A percentile compares a stretch with the other conserved stretches of the same genome.
phyloP scores from a whole-genome alignment of 2,113 vertebrate species.

The Arothron firmamentum region DNA sequence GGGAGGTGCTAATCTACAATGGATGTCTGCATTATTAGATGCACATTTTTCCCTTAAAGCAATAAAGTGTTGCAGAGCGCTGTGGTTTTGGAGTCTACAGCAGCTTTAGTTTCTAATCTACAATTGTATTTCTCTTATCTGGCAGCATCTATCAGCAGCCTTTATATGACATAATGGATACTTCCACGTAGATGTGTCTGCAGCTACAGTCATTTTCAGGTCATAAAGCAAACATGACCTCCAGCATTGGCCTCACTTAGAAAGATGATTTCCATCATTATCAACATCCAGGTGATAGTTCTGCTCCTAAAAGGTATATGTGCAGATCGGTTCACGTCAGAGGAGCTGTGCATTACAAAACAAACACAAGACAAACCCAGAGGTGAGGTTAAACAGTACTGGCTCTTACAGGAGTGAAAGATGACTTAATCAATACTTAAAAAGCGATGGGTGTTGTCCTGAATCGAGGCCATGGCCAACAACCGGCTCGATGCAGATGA shows the following conservation, averaged over 20 bases:
- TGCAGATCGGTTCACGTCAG: too few relatives aligned
- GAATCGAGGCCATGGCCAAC: too few relatives aligned
- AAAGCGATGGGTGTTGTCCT: too few relatives aligned
- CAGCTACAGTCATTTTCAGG: not conserved
- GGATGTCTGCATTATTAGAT: slow-evolving; percentile 22
- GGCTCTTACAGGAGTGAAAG: too few relatives aligned
- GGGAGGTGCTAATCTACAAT: slow-evolving; percentile 14
- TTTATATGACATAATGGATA: slow-evolving; percentile 1
- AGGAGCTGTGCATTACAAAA: slow-evolving; percentile 16
- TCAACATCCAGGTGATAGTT: slow-evolving; percentile 21
- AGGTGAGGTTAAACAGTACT: too few relatives aligned
- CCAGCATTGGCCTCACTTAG: not conserved
- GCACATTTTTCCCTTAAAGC: slow-evolving; percentile 23
- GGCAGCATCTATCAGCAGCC: slow-evolving; percentile 17
- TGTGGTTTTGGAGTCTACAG: slow-evolving; percentile 10
- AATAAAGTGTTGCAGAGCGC: slow-evolving; percentile 7
- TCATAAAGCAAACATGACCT: not conserved
- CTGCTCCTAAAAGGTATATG: not conserved
- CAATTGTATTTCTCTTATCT: slow-evolving; percentile 11
- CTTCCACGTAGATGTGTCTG: too few relatives aligned
- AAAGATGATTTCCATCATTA: slow-evolving; percentile 4
- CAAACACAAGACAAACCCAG: slow-evolving; percentile 2
- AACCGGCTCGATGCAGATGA: not conserved
- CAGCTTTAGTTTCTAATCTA: slow-evolving; percentile 8
- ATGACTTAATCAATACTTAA: too few relatives aligned